Evolutionary conservation across 2,797 vertebrate genomes (phyloP).

Genomic region (Harpagifer antarcticus): DNA sequence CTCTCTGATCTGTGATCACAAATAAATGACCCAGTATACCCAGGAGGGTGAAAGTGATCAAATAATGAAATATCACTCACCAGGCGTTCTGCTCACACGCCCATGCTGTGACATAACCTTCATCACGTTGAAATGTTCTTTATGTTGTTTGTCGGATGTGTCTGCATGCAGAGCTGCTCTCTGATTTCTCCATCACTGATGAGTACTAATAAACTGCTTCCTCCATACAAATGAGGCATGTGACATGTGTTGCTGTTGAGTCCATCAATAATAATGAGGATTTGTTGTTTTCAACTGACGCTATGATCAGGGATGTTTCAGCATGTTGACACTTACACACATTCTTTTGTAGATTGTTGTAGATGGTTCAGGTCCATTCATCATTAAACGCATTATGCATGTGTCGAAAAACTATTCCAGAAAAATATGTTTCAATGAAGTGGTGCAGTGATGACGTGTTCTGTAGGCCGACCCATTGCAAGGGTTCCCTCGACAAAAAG

Average conservation of each 20-base stretch:
- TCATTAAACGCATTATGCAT: no score
- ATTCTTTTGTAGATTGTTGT: not conserved
- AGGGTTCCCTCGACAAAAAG: no score
- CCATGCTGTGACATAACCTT: constrained; percentile 1
- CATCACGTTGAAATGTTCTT: constrained; percentile 15
- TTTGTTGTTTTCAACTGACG: not conserved
- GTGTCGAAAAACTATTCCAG: no score
- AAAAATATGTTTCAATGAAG: no score
- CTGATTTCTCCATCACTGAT: constrained; percentile 24
- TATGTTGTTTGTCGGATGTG: constrained; percentile 4
- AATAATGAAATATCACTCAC: constrained; percentile 20
- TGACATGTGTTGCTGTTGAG: constrained; percentile 33
- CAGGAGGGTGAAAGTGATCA: constrained; percentile 27
- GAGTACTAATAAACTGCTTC: constrained; percentile 48
- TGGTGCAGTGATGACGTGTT: no score
- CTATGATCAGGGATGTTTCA: not conserved
- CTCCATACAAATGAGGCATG: constrained; percentile 37
- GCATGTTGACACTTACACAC: not conserved
- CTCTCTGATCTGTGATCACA: constrained; percentile 56
- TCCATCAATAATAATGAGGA: constrained; percentile 1
- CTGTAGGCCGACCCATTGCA: no score
- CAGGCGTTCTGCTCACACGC: constrained; percentile 15
- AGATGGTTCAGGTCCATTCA: no score
- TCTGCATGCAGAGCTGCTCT: not conserved
- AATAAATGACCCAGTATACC: constrained; percentile 21